Conservation (phyloP, 1,140 invertebrate species). For the Babylonia areolata region DNA sequence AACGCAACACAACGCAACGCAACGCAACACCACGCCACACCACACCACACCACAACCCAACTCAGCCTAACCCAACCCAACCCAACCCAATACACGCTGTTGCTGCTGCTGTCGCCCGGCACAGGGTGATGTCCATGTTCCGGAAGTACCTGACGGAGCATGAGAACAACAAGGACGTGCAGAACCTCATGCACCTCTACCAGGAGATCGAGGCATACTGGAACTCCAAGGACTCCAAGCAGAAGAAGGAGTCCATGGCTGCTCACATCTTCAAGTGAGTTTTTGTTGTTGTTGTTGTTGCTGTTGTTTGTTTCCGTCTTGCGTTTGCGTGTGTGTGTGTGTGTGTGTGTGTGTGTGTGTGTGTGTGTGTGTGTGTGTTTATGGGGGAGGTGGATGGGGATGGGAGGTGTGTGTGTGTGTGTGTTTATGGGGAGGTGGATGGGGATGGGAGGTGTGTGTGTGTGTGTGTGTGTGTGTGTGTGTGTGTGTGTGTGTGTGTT, state of each 20-base stretch:
- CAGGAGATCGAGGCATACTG: conserved; percentile 70
- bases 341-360: background rate
- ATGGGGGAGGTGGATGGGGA: no score
- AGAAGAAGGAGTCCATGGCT: conserved; percentile 69
- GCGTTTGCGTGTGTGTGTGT: background rate
- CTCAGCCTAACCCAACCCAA: no score
- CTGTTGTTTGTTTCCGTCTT: no score
- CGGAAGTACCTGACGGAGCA: conserved; percentile 69
- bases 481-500: background rate
- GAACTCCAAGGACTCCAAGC: conserved; percentile 55
- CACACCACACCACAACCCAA: no score
- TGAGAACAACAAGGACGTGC: conserved; percentile 66
- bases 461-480: background rate
- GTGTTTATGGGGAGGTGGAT: conserved; percentile 69
- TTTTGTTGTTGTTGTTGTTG: no score
- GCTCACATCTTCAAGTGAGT: conserved; percentile 70
- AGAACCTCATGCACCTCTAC: conserved; percentile 68
- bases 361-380: no score
- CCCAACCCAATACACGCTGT: background rate
- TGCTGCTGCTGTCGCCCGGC: no score
- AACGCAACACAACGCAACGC: no score
- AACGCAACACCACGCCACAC: no score
- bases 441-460: no score
- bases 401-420: no score
- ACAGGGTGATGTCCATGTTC: conserved; percentile 72